Base-by-base conservation (phyloP, 2,113 vertebrate genomes). In the Megaleporinus macrocephalus region DNA sequence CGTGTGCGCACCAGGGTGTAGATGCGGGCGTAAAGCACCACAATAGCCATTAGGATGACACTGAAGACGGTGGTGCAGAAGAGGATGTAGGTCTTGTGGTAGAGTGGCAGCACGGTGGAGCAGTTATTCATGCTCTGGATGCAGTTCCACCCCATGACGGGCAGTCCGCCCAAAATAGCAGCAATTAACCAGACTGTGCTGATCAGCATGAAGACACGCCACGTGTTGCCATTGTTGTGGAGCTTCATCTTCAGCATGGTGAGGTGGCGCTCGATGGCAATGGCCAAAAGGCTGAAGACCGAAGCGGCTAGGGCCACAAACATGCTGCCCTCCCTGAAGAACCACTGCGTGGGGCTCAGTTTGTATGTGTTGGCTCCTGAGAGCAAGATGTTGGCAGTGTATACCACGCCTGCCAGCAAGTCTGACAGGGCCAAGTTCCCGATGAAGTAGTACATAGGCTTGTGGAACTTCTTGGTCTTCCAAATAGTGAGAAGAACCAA, bases 371-470 rank as follows among this genome's bases (percentile, higher is more conserved):
- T 98, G 84, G 95, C 94, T 18, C 98, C 98, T 0, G 98, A 99
- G 65, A 99, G 88, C 83, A 99, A 91, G 87, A 99, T 95, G 90
- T 99, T 99, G 89, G 96, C 95, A 0, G 91, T 96, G 88, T 99
- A 99, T 53, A 96, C 98, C 44, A 96, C 94, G 0, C 97, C 98
- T 0, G 98, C 98, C 89, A 99, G 90, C 86, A 99, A 93, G 93
- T 99, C 98, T 1, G 97, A 98, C 80, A 99, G 95, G 20, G 98
- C 98, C 91, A 99, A 91, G 89, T 99, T 99, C 30, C 97, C 97
- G n/a, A 99, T 98, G 87, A 99, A 99, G 90, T 99, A 99, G 92
- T 98, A 99, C 97, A 99, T 99, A 80, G 98, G 98, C 77, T 97
- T 95, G 92, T 99, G 98, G 90, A 99, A 99, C 90, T 99, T 99